Conservation (phyloP, 1,140 invertebrate species). For the Drosophila virilis region DNA sequence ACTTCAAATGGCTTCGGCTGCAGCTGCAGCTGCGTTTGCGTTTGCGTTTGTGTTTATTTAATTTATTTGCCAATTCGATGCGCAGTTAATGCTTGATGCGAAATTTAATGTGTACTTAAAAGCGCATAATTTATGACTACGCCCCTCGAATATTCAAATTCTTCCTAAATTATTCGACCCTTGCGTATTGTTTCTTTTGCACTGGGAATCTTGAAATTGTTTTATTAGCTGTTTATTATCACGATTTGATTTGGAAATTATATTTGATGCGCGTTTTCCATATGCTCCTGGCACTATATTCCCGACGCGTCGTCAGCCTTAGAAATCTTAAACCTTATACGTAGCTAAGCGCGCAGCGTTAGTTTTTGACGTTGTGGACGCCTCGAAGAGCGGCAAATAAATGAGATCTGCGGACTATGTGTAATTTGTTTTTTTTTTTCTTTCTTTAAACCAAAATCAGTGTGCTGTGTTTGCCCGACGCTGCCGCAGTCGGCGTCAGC, state of each 20-base stretch:
- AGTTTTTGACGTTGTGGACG: slow-evolving; percentile 69
- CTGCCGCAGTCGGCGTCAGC: slow-evolving; percentile 31
- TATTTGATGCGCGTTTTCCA: slow-evolving; percentile 34
- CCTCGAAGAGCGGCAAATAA: slow-evolving; percentile 81
- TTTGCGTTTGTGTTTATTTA: slow-evolving; percentile 21
- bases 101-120: slow-evolving; percentile 17
- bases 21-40: slow-evolving; percentile 36
- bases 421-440: slow-evolving; percentile 80
- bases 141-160: slow-evolving; percentile 25
- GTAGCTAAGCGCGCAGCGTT: slow-evolving; percentile 33
- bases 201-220: background rate
- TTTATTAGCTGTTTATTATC: slow-evolving; percentile 3
- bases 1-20: slow-evolving; percentile 60
- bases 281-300: background rate
- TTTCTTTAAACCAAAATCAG: slow-evolving; percentile 70
- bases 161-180: slow-evolving; percentile 19
- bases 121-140: slow-evolving; percentile 31
- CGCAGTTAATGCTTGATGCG: slow-evolving; percentile 45
- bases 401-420: slow-evolving; percentile 79
- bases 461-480: slow-evolving; percentile 15
- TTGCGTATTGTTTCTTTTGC: slow-evolving; percentile 1
- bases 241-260: slow-evolving; percentile 15
- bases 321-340: slow-evolving; percentile 9
- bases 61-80: slow-evolving; percentile 37
- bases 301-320: slow-evolving; percentile 15